Conservation (phyloP, 2,888 invertebrate species). For the Elaeidobius kamerunicus region DNA sequence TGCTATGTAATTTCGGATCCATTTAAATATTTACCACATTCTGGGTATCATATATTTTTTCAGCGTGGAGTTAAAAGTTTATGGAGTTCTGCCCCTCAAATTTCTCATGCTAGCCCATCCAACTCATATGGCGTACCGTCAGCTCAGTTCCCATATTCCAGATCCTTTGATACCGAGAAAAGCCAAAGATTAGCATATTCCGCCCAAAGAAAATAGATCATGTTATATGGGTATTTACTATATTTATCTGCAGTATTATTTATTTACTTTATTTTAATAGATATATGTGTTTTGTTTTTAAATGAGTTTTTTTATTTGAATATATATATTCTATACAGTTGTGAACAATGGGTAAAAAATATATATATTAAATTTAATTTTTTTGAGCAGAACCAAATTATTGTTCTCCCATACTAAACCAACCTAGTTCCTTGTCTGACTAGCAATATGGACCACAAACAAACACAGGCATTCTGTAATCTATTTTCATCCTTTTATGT, state of each 20-base stretch:
- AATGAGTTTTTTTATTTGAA: constrained; percentile 4
- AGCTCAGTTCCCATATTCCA: constrained; percentile 52
- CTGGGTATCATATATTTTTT: background rate
- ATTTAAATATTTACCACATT: background rate
- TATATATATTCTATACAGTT: background rate
- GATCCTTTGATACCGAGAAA: constrained; percentile 43
- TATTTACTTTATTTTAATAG: constrained; percentile 23
- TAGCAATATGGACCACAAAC: no score
- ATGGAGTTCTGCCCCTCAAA: constrained; percentile 12
- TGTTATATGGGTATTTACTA: constrained; percentile 19
- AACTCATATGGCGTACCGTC: constrained; percentile 37
- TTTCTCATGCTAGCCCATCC: constrained; percentile 34
- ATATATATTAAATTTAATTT: no score
- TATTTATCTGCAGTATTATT: constrained; percentile 27
- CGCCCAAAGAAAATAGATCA: constrained; percentile 50
- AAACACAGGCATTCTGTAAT: no score
- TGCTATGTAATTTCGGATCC: background rate
- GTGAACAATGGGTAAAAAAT: no score
- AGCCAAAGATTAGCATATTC: constrained; percentile 71
- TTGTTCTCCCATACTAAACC: no score
- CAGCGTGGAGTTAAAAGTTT: constrained; percentile 5
- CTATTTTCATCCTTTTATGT: no score
- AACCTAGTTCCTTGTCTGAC: no score
- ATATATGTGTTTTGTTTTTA: no score
- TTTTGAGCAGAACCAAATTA: no score